phyloP scores from a whole-genome alignment of 2,888 invertebrate genomes.

The Drosophila acutilabella region DNA sequence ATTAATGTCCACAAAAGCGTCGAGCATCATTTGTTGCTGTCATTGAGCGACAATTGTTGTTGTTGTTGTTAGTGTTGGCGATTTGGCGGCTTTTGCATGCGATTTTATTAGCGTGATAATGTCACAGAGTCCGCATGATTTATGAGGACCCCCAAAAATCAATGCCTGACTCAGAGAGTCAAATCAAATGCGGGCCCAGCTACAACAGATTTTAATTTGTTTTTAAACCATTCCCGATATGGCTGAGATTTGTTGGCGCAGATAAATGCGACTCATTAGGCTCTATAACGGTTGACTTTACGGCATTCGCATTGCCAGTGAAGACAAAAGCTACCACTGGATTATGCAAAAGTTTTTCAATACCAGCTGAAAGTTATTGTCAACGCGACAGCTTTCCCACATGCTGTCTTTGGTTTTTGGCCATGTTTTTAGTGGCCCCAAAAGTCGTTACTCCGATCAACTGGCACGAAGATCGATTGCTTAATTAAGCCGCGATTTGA shows the following conservation, averaged over 20 bases:
- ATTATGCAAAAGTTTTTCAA: conserved; percentile 46
- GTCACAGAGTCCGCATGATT: conserved; percentile 83
- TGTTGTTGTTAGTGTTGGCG: conserved; percentile 47
- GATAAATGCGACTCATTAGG: conserved; percentile 79
- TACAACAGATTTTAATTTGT: conserved; percentile 67
- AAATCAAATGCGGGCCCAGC: conserved; percentile 36
- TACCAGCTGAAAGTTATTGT: conserved; percentile 49
- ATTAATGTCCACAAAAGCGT: conserved; percentile 83
- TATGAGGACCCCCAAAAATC: conserved; percentile 68
- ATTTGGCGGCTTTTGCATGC: conserved; percentile 66
- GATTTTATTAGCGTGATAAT: conserved; percentile 84
- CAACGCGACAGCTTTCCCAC: conserved; percentile 56
- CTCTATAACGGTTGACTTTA: conserved; percentile 64
- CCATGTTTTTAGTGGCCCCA: conserved; percentile 19
- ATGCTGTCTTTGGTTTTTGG: conserved; percentile 26
- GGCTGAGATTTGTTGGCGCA: conserved; percentile 41
- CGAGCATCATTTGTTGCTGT: conserved; percentile 82
- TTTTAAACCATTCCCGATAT: conserved; percentile 59
- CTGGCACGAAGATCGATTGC: conserved; percentile 73
- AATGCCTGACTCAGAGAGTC: conserved; percentile 50
- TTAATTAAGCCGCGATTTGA: conserved; percentile 80
- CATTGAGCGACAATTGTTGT: conserved; percentile 41
- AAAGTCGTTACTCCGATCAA: conserved; percentile 29
- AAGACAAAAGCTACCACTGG: conserved; percentile 31
- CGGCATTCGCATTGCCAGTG: conserved; percentile 27